These are phyloP conservation scores for Chroicocephalus ridibundus DNA, from an alignment of 2,113 vertebrate species.

Conservation along the genomic window DNA sequence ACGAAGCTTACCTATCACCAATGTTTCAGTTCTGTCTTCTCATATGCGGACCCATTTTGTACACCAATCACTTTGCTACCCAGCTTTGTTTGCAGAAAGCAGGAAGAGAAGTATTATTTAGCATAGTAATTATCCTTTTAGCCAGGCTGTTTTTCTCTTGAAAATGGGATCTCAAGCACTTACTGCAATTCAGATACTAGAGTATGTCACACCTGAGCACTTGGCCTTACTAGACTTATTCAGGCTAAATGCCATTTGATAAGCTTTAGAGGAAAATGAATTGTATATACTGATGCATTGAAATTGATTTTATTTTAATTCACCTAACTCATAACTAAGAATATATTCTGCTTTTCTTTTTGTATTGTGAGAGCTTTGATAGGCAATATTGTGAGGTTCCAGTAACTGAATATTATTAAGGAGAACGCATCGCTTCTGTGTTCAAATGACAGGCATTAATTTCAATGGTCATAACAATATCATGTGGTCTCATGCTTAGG, in stretches of 20 bases:
- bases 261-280: neutral
- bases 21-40: neutral
- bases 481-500: neutral
- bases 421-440: neutral
- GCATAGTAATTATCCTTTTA: neutral
- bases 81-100: neutral
- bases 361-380: neutral
- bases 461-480: neutral
- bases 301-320: conserved; percentile 32
- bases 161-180: neutral
- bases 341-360: neutral
- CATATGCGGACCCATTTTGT: neutral
- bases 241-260: neutral
- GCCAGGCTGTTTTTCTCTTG: neutral
- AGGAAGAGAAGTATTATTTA: neutral
- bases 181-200: neutral
- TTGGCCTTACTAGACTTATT: neutral
- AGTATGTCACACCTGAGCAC: neutral
- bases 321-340: neutral
- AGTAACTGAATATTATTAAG: neutral
- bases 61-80: neutral
- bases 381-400: neutral
- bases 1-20: neutral
- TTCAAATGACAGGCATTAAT: neutral
- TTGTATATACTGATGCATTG: neutral